Evolutionary conservation across 2,797 vertebrate species (phyloP), one percentile per base, ranked within the genome.

Genomic region (Etheostoma nigrum): DNA sequence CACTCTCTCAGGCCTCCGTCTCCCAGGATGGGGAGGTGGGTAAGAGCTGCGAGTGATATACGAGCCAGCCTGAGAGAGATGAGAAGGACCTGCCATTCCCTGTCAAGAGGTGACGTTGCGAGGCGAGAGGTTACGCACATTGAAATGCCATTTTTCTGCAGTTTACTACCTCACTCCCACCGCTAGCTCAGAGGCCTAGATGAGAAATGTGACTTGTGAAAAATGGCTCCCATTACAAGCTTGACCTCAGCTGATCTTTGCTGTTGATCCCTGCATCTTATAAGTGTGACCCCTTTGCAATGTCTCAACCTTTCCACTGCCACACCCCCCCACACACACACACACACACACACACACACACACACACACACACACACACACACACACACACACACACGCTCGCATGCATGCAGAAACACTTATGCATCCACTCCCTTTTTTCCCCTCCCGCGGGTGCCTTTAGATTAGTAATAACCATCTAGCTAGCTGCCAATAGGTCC

Each of bases 181-280:
- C 23, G 25, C 81, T 63, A 61, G 67, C 77, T 79, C 40, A 0
- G 30, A 74, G 49, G 66, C 33, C 1, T 0, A 42, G 73, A 79
- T 54, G 79, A 91, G 82, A 72, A 92, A 91, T 78, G 83, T 18
- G 23, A 68, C 77, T 75, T 54, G 67, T 93, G 93, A 94, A 92
- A 95, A 93, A 95, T 94, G 90, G 80, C 85, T 84, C 82, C 90
- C 78, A 92, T 94, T 94, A 92, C 69, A 64, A 53, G 36, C 23
- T 68, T 89, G 92, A 94, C 90, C 92, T 69, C 42, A 0, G 62
- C 72, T 79, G 87, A 84, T 87, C 91, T 88, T 54, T 84, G 76
- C 65, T 0, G 30, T 67, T 88, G 88, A 93, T 86, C 90, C 70
- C 79, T 53, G 84, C 79, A 65, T 91, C 84, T 89, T 87, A 86